A percentile compares a stretch with the other conserved stretches of the same genome.
These are phyloP conservation scores for Microcebus tavaratra DNA, from an alignment of 2,113 vertebrate species.

Conservation along the genomic window DNA sequence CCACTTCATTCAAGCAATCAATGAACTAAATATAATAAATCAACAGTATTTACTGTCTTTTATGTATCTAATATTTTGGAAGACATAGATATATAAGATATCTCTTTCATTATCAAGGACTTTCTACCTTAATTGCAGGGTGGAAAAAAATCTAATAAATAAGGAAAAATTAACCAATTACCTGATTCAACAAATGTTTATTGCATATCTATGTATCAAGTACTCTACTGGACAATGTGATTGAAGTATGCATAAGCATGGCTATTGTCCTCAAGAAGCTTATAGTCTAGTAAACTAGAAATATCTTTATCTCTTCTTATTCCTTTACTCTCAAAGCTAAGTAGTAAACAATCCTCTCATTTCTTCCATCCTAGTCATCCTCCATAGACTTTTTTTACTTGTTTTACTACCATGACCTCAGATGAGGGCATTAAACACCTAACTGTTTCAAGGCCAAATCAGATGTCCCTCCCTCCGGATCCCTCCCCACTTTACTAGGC, in stretches of 20 bases:
- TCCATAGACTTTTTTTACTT: background rate
- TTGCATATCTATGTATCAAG: background rate
- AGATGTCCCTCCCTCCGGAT: background rate
- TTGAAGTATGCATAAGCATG: background rate
- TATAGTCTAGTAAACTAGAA: background rate
- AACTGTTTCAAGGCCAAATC: background rate
- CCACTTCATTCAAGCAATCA: constrained; percentile 26
- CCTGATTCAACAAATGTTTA: constrained; percentile 3
- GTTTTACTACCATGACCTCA: background rate
- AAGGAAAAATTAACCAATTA: background rate
- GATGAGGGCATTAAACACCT: background rate
- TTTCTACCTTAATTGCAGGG: background rate
- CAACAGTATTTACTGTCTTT: background rate
- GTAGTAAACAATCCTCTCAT: background rate
- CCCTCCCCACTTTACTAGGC: background rate
- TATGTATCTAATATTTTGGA: background rate
- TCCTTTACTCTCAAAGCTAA: background rate
- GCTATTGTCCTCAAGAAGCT: constrained; percentile 2
- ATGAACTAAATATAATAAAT: background rate
- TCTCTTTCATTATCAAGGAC: constrained; percentile 12
- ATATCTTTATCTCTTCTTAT: background rate
- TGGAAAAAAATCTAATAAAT: background rate
- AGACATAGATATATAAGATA: background rate
- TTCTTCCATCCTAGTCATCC: background rate
- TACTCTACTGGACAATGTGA: background rate